These are phyloP conservation scores for Athrips mouffetella DNA, from an alignment of 2,888 invertebrate genomes.

Conservation along the genomic window DNA sequence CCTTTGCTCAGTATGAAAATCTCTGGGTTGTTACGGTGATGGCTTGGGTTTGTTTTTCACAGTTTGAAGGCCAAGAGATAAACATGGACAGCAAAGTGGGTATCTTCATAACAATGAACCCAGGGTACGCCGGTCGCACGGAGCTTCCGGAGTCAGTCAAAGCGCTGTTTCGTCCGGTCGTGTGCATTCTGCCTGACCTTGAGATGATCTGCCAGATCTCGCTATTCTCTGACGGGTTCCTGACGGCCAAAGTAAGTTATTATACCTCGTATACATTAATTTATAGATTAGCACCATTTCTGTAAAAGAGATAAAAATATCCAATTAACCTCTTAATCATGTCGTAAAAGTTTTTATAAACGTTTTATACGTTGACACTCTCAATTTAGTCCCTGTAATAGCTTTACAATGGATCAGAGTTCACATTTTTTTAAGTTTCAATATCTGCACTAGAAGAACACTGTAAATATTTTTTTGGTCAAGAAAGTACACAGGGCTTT, in stretches of 20 bases:
- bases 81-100: constrained; percentile 90
- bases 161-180: constrained; percentile 93
- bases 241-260: constrained; percentile 85
- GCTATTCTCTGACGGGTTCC: constrained; percentile 94
- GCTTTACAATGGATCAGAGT: too few species aligned
- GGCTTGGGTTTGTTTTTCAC: constrained; percentile 20
- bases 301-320: too few species aligned
- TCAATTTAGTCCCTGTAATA: too few species aligned
- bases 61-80: constrained; percentile 93
- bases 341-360: too few species aligned
- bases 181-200: constrained; percentile 93
- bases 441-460: too few species aligned
- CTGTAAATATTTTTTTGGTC: too few species aligned
- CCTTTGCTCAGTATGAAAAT: too few species aligned
- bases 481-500: too few species aligned
- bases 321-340: too few species aligned
- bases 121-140: constrained; percentile 94
- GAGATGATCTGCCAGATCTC: constrained; percentile 96
- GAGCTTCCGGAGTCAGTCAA: constrained; percentile 96
- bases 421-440: too few species aligned
- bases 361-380: too few species aligned
- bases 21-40: not conserved
- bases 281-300: not conserved
- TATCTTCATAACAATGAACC: constrained; percentile 97
- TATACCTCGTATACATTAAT: not conserved